Base-by-base conservation (phyloP, 1,140 invertebrate species). In the Zophobas atratus region DNA sequence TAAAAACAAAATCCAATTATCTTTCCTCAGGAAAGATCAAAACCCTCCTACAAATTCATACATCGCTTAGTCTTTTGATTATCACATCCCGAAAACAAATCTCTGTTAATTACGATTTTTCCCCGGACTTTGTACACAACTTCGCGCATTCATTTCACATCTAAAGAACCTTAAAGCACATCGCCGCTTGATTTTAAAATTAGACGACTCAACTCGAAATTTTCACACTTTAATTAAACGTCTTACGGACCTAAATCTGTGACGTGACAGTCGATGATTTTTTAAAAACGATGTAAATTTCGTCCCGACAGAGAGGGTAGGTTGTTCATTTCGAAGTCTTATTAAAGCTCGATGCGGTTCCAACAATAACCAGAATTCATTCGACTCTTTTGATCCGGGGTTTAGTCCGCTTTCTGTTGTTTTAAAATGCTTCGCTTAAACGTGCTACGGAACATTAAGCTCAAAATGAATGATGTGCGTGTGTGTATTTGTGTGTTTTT, bases 361-460 rank as follows among this genome's bases (percentile, higher is more conserved):
- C 56, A 60, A 60, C 56, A 60, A 60, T 60, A 60, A 60, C 36
- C 56, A 60, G 56, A 60, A 60, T 60, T 60, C 56, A 60, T 60
- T 60, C 56, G 56, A 60, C 56, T 60, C 56, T 60, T 60, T 60
- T 60, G 56, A 60, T 60, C 56, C 56, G 39, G 35, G 56, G 34
- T 60, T 60, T 60, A 60, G 56, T 60, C 56, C 56, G 56, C 56
- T 60, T 60, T 60, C 56, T 60, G 56, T 60, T 60, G 56, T 60
- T 60, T 60, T 60, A 60, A 60, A 60, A 60, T 60, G 56, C 56
- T 60, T 60, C 56, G 56, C 56, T 60, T 60, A 60, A 60, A 60
- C 56, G 56, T 60, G 35, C 56, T 60, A 60, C 56, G 56, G 56
- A 60, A 60, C 56, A 60, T 60, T 60, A 60, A 60, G 56, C 56